Evolutionary conservation across 2,888 invertebrate genomes (phyloP).

Genomic region (Lithophane semibrunnea): DNA sequence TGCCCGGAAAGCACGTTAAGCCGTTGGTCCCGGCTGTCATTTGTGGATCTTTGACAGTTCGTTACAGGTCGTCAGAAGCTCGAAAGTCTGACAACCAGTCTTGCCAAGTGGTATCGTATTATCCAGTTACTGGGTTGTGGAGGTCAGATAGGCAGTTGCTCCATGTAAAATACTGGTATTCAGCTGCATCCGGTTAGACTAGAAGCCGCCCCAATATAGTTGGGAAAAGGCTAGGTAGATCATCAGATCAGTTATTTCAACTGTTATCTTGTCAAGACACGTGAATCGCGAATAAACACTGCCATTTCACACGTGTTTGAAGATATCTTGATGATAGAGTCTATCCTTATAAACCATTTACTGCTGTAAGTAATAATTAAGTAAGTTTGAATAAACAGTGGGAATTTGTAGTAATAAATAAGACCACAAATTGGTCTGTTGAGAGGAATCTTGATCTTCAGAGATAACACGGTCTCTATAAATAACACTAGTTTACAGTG

Average conservation of each 20-base stretch:
- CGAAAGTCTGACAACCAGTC: too few relatives aligned
- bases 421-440: background rate
- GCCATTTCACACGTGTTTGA: background rate
- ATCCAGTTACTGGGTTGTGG: too few relatives aligned
- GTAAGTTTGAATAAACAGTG: background rate
- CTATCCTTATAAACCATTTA: background rate
- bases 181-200: too few relatives aligned
- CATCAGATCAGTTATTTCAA: background rate
- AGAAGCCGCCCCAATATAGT: too few relatives aligned
- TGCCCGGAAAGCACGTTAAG: too few relatives aligned
- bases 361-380: background rate
- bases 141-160: too few relatives aligned
- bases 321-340: background rate
- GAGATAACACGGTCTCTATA: background rate
- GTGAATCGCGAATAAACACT: background rate
- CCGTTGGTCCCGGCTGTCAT: too few relatives aligned
- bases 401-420: background rate
- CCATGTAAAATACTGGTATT: too few relatives aligned
- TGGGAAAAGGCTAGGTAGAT: too few relatives aligned
- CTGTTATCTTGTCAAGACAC: background rate
- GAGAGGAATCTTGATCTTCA: background rate
- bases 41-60: too few relatives aligned
- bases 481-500: background rate
- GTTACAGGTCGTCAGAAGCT: too few relatives aligned
- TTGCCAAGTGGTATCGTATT: too few relatives aligned